Evolutionary conservation across 2,888 invertebrate genomes (phyloP), one percentile per base, ranked within the genome.

Genomic region (Sarcophaga variegata): DNA sequence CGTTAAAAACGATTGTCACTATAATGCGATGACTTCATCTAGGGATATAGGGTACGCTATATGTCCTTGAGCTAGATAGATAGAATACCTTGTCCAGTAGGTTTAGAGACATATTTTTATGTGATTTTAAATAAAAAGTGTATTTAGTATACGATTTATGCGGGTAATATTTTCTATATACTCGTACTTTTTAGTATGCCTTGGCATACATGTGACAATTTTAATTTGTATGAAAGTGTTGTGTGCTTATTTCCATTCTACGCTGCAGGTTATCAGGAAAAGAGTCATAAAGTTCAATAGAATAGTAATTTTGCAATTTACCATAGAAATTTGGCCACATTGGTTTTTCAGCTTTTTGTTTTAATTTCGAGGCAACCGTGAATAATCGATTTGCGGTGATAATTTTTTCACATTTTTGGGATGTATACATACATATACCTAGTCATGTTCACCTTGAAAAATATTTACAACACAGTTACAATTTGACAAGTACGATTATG

Each of bases 311-410:
- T 82, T 71, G 63, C 22, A 82, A 82, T 78, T 83, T 37, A 67
- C 72, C 83, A 67, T 49, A 37, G 1, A 69, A 60, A 8, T 66
- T 62, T 83, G 83, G 83, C 72, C 83, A 74, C 78, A 83, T 77
- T 83, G 82, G 78, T 78, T 83, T 60, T 60, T 59, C 45, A 17
- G 37, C 22, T 14, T 72, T 49, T 67, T 74, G 67, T 10, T 72
- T 67, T n/a, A 60, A 37, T 62, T 60, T 69, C 83, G 78, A 81
- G 67, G 67, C 71, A 85, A 77, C 85, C 77, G 80, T 81, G 63
- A 72, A 77, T 83, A 85, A 85, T 72, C 72, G 77, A 81, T 85
- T 78, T 81, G 85, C 45, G 81, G 77, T 77, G 72, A 66, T 85
- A 85, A 81, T 81, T 85, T 77, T 64, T 64, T 27, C 12, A 20